These are phyloP conservation scores for Polyodon spathula DNA, from an alignment of 2,113 vertebrate species.

Conservation along the genomic window DNA sequence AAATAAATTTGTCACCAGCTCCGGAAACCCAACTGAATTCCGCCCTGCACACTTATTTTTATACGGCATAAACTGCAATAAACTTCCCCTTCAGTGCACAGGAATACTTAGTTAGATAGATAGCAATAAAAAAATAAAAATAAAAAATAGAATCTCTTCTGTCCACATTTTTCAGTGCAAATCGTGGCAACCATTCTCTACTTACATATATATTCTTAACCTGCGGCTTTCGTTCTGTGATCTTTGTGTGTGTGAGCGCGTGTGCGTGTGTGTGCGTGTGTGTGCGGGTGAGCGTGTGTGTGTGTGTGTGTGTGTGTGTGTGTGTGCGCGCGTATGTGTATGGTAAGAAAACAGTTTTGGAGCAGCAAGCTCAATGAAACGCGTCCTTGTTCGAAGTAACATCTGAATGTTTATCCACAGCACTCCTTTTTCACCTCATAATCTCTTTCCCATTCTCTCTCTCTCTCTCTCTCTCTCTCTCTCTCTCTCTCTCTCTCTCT, in stretches of 20 bases:
- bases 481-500: not conserved
- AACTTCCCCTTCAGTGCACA: constrained; percentile 35
- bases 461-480: not conserved
- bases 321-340: too few species aligned
- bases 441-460: not conserved
- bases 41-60: constrained; percentile 8
- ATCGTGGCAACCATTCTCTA: constrained; percentile 8
- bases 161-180: constrained; percentile 2
- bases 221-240: not conserved
- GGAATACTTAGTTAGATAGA: constrained; percentile 9
- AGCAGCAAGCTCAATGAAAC: constrained; percentile 4
- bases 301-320: too few species aligned
- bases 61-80: constrained; percentile 21
- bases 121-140: constrained; percentile 6
- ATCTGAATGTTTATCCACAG: not conserved
- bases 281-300: too few species aligned
- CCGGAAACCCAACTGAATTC: constrained; percentile 17
- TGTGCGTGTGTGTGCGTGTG: too few species aligned
- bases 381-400: constrained; percentile 3
- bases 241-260: not conserved
- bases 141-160: constrained; percentile 2
- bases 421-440: not conserved
- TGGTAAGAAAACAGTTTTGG: constrained; percentile 13
- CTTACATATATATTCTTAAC: constrained; percentile 12
- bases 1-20: not conserved